Base-by-base conservation (phyloP, 2,888 invertebrate species). In the Cryptocephalus moraei region DNA sequence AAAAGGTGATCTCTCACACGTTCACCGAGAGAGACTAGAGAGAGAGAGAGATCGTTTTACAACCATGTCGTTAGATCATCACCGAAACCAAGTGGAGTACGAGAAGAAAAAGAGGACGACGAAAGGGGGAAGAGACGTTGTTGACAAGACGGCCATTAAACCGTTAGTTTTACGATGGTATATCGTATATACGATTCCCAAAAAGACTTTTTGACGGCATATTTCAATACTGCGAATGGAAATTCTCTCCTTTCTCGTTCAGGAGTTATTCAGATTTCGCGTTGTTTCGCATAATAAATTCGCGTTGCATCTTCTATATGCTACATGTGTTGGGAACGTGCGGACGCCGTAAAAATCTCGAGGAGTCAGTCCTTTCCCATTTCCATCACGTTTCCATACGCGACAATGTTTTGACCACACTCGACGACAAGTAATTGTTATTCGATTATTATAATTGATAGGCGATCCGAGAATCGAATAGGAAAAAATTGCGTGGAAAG, bases 111-210 rank as follows among this genome's bases (percentile, higher is more conserved):
- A 22, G 22, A 22, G 22, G 6, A 22, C 22, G 22, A 22, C 22
- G 22, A 22, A 22, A 22, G 22, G 22, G 22, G 22, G 22, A 22
- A 22, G 22, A 22, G 22, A 2, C 22, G 22, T 22, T 22, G 22
- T 22, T 22, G 56, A 57, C 61, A 62, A 62, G 60, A 60, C 58
- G 59, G 60, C 60, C 58, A 60, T 62, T 58, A 58, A 57, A 59
- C 55, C 56, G 45, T 45, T 49, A 52, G 50, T 48, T 56, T 58
- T 58, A 58, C 46, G 53, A 55, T 49, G 48, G 40, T 46, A 41
- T 46, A 13, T 40, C 47, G 49, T 43, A n/a, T n/a, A n/a, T n/a
- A n/a, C n/a, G n/a, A n/a, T n/a, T 47, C 45, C 12, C 36, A 38
- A 41, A 46, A 46, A 44, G 51, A 49, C 50, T 51, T 48, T 43